Conservation (phyloP, 2,888 invertebrate species). For the Athripsodes cinereus region DNA sequence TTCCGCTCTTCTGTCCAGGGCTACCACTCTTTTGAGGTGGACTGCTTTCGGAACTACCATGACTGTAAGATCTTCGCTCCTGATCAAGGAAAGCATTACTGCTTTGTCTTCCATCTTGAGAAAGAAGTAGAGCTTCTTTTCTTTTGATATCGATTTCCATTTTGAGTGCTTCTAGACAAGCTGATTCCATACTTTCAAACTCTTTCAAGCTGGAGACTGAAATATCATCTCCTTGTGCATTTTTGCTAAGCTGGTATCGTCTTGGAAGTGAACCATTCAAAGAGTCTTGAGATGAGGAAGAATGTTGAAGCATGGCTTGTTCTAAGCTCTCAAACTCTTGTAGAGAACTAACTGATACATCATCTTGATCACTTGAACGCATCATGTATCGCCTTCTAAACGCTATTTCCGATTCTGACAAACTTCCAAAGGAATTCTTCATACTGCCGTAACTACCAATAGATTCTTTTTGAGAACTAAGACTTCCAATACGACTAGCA, state of each 20-base stretch:
- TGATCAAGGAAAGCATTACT: constrained; percentile 46
- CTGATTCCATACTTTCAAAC: constrained; percentile 86
- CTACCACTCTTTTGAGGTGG: constrained; percentile 51
- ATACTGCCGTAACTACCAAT: constrained; percentile 77
- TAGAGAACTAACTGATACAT: constrained; percentile 85
- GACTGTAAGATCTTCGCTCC: constrained; percentile 47
- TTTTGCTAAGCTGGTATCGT: constrained; percentile 62
- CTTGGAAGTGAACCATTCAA: constrained; percentile 76
- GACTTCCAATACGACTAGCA: constrained; percentile 68
- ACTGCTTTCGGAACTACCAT: constrained; percentile 56
- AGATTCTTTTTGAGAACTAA: constrained; percentile 71
- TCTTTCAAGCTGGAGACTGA: constrained; percentile 85
- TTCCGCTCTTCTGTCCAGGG: constrained; percentile 45
- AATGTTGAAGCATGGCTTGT: constrained; percentile 68
- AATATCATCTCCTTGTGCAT: constrained; percentile 76
- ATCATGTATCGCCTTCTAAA: constrained; percentile 78
- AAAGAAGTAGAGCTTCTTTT: constrained; percentile 71
- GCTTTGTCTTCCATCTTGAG: constrained; percentile 50
- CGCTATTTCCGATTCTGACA: constrained; percentile 85
- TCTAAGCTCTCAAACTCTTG: constrained; percentile 94
- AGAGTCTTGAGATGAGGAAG: constrained; percentile 81
- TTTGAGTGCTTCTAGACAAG: constrained; percentile 76
- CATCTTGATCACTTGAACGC: constrained; percentile 81
- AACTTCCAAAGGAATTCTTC: constrained; percentile 84
- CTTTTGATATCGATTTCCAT: constrained; percentile 80